phyloP scores from a whole-genome alignment of 2,888 invertebrate genomes.

The Diachrysia chrysitis region DNA sequence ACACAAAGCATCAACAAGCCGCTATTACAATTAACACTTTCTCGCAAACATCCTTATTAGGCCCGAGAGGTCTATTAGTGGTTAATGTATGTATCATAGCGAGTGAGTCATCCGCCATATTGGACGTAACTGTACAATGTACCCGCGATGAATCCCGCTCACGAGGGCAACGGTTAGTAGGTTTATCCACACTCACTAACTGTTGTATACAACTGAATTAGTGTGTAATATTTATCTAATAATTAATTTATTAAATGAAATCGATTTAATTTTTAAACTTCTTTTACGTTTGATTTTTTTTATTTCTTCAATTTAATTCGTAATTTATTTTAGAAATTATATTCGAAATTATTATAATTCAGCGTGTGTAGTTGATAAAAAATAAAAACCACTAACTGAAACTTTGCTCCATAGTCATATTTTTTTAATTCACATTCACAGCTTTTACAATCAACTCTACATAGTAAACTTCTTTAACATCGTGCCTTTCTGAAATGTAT shows the following conservation, averaged over 20 bases:
- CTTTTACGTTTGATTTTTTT: too few species aligned
- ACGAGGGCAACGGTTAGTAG: slow-evolving; percentile 52
- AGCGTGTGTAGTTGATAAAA: too few species aligned
- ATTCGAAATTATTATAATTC: too few species aligned
- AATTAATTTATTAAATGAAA: background rate
- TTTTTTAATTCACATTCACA: too few species aligned
- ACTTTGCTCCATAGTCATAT: too few species aligned
- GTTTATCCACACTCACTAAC: slow-evolving; percentile 39
- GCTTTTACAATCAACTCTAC: too few species aligned
- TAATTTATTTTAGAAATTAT: too few species aligned
- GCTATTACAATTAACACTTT: slow-evolving; percentile 1
- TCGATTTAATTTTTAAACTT: too few species aligned
- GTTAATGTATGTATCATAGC: slow-evolving; percentile 50
- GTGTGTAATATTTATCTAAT: slow-evolving; percentile 17
- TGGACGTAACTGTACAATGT: slow-evolving; percentile 34
- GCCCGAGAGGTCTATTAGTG: slow-evolving; percentile 30
- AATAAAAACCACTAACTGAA: too few species aligned
- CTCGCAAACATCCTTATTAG: background rate
- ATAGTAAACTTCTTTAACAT: too few species aligned
- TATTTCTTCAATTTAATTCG: too few species aligned
- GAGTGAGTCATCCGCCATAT: slow-evolving; percentile 43
- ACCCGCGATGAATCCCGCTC: slow-evolving; percentile 41
- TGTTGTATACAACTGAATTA: slow-evolving; percentile 23
- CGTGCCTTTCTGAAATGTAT: too few species aligned
- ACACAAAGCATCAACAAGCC: background rate